phyloP scores from a whole-genome alignment of 2,113 vertebrate genomes.

The Mesembrinibis cayennensis region DNA sequence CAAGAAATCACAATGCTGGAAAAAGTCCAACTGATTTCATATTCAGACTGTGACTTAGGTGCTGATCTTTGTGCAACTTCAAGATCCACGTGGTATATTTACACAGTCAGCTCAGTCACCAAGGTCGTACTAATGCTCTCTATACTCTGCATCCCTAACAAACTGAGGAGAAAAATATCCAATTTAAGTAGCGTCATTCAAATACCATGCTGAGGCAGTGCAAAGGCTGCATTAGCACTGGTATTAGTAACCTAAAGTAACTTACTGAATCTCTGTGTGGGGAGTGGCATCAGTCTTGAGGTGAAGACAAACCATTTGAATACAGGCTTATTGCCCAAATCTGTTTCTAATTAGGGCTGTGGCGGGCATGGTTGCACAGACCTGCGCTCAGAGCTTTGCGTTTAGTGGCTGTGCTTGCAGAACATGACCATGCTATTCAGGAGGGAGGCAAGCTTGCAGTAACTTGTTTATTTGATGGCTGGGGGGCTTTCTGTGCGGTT shows the following conservation, averaged over 20 bases:
- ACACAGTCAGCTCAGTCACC: background rate
- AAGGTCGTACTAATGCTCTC: background rate
- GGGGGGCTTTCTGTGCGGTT: background rate
- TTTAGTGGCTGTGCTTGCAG: background rate
- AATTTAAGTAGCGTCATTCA: background rate
- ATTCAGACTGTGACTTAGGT: background rate
- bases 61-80: background rate
- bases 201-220: background rate
- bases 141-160: background rate
- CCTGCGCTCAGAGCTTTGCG: accelerated
- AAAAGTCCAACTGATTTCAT: background rate
- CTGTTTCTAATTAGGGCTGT: background rate
- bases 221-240: background rate
- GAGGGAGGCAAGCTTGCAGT: background rate
- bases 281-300: background rate
- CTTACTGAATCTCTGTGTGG: background rate
- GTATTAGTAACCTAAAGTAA: background rate
- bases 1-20: background rate
- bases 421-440: accelerated
- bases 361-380: background rate
- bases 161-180: background rate
- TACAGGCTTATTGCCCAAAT: background rate
- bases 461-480: background rate
- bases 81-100: background rate
- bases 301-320: background rate